These are phyloP conservation scores for Serinus canaria DNA, from an alignment of 2,113 vertebrate genomes.

Conservation along the genomic window DNA sequence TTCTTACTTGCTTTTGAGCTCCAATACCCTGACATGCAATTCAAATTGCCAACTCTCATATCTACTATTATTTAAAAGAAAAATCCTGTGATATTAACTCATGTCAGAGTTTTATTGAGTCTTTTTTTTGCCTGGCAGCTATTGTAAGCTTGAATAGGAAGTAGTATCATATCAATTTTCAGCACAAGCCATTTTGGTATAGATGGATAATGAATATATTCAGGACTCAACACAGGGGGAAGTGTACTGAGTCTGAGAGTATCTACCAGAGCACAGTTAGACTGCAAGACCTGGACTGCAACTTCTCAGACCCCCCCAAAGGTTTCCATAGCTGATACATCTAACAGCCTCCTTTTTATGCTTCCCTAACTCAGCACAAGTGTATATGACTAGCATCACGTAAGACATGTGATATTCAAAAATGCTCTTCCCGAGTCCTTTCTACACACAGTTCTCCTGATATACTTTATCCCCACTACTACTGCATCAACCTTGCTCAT, in stretches of 20 bases:
- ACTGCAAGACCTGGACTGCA: background rate
- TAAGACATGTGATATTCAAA: background rate
- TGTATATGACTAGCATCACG: rapidly evolving
- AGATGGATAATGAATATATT: background rate
- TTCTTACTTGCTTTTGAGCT: background rate
- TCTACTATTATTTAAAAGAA: background rate
- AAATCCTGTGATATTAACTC: background rate
- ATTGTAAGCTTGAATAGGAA: background rate
- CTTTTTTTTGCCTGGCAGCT: background rate
- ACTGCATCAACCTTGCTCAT: background rate
- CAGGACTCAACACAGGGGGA: background rate
- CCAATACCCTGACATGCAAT: background rate
- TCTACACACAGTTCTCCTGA: background rate
- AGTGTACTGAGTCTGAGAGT: rapidly evolving
- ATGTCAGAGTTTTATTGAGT: background rate
- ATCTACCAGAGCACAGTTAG: rapidly evolving
- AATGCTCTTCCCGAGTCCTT: background rate
- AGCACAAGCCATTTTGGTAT: background rate
- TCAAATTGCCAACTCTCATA: background rate
- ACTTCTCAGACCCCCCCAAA: background rate
- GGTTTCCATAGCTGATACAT: background rate
- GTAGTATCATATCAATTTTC: background rate
- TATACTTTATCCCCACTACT: background rate
- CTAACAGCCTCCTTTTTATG: background rate
- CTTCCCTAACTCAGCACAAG: background rate